A percentile compares a stretch with the other conserved stretches of the same genome.
phyloP scores from a whole-genome alignment of 2,888 invertebrate species.

The Antitype chi region DNA sequence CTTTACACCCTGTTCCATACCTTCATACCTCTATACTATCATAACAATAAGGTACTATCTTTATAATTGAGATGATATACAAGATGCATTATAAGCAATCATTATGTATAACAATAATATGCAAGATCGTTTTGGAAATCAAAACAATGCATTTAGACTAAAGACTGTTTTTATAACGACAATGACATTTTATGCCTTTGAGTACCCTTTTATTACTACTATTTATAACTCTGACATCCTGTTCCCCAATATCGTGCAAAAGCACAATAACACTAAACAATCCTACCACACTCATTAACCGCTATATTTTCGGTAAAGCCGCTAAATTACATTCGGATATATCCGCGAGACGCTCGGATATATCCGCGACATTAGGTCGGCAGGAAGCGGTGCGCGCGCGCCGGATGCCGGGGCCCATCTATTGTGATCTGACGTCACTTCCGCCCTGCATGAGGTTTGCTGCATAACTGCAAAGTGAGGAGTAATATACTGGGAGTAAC shows the following conservation, averaged over 20 bases:
- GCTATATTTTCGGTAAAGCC: slow-evolving; percentile 80
- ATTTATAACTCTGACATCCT: slow-evolving; percentile 37
- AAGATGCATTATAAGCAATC: not conserved
- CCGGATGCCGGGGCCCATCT: slow-evolving; percentile 82
- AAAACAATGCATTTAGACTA: not conserved
- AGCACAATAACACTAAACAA: slow-evolving; percentile 57
- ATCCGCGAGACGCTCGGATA: slow-evolving; percentile 78
- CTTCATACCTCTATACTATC: too few species aligned
- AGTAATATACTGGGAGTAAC: slow-evolving; percentile 44
- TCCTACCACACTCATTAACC: slow-evolving; percentile 78
- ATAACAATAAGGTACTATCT: too few species aligned
- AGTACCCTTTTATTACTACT: slow-evolving; percentile 39
- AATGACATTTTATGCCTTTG: not conserved
- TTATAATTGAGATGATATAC: not conserved
- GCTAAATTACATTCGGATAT: slow-evolving; percentile 85
- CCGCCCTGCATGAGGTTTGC: slow-evolving; percentile 72
- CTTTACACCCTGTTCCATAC: too few species aligned
- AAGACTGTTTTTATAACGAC: not conserved
- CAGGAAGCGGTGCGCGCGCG: slow-evolving; percentile 83
- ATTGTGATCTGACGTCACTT: slow-evolving; percentile 83
- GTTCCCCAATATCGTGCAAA: slow-evolving; percentile 40
- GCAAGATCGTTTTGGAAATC: not conserved
- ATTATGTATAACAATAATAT: not conserved
- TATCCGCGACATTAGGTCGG: slow-evolving; percentile 81
- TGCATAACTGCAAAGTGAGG: slow-evolving; percentile 55